These are phyloP conservation scores for Balaeniceps rex DNA, from an alignment of 2,113 vertebrate species.

Conservation along the genomic window DNA sequence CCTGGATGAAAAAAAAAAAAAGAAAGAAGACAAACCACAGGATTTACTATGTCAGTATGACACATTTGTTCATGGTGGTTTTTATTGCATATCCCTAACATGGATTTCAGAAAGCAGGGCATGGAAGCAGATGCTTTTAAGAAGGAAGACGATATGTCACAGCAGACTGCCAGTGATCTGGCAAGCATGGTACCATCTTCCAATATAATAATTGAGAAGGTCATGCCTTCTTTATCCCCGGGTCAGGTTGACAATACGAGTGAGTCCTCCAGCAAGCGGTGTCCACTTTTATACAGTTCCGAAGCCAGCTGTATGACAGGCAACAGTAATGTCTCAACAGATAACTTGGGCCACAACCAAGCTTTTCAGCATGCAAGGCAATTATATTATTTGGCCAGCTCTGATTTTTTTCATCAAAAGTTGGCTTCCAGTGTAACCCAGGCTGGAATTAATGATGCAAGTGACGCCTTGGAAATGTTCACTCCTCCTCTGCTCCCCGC, in stretches of 20 bases:
- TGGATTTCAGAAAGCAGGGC: neutral
- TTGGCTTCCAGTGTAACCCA: neutral
- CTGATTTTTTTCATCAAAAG: neutral
- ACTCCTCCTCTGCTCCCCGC: neutral
- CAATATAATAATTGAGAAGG: neutral
- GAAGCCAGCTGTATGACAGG: neutral
- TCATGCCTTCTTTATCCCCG: neutral
- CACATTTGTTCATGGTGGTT: neutral
- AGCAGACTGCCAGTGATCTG: neutral
- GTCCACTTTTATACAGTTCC: neutral
- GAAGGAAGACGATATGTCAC: neutral
- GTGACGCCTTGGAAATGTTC: neutral
- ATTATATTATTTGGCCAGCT: neutral
- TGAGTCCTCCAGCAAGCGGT: neutral
- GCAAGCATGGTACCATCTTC: neutral
- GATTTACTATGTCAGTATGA: neutral
- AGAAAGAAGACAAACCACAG: neutral
- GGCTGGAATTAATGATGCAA: neutral
- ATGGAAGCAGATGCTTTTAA: neutral
- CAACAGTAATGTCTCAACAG: neutral
- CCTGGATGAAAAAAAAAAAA: neutral
- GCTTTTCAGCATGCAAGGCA: neutral
- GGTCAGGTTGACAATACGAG: neutral
- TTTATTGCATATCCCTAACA: neutral
- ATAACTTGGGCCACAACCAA: neutral